phyloP scores from a whole-genome alignment of 2,797 vertebrate genomes.

The Cuniculus paca region DNA sequence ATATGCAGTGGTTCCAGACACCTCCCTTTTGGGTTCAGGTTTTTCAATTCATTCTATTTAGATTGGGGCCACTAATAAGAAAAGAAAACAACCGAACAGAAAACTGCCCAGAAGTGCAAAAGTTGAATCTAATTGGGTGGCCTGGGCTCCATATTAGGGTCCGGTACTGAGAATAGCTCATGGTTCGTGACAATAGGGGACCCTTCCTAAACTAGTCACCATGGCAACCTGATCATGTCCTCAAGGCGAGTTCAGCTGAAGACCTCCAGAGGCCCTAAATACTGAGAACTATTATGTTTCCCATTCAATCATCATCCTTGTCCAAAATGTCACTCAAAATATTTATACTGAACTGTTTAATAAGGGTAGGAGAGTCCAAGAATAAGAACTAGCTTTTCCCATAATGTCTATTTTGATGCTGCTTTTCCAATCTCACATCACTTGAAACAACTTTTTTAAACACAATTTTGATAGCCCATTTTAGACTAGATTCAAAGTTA shows the following conservation, averaged over 20 bases:
- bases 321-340: slow-evolving; percentile 59
- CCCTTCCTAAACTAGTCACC: slow-evolving; percentile 59
- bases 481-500: not conserved
- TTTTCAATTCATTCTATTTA: slow-evolving; percentile 38
- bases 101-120: slow-evolving; percentile 26
- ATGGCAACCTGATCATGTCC: slow-evolving; percentile 49
- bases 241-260: slow-evolving; percentile 39
- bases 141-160: not conserved
- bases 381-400: slow-evolving; percentile 57
- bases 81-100: slow-evolving; percentile 38
- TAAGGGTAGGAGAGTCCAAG: slow-evolving; percentile 22
- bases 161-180: slow-evolving; percentile 17
- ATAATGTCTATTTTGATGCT: slow-evolving; percentile 20
- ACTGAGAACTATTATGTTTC: slow-evolving; percentile 44
- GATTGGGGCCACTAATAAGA: not conserved
- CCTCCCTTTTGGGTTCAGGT: slow-evolving; percentile 10
- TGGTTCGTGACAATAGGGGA: not conserved
- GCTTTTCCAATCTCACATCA: not conserved
- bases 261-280: slow-evolving; percentile 35
- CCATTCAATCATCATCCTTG: not conserved
- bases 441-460: slow-evolving; percentile 25
- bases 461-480: not conserved
- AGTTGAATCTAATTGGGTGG: slow-evolving; percentile 1
- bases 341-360: slow-evolving; percentile 62
- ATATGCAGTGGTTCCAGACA: not conserved